Evolutionary conservation across 2,113 vertebrate genomes (phyloP).

Genomic region (Miniopterus natalensis): DNA sequence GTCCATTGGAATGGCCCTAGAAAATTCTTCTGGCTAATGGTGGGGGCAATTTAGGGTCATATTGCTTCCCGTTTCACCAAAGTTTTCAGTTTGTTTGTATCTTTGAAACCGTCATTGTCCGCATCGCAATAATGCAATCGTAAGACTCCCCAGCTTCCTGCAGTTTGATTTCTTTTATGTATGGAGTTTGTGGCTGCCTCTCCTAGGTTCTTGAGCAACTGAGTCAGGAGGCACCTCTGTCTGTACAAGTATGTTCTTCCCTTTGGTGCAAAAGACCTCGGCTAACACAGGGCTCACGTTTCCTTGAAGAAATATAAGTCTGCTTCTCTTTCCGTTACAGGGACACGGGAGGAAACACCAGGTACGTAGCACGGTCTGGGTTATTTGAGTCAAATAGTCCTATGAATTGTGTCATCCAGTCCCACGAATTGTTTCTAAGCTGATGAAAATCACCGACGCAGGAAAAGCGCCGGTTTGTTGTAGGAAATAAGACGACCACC

Average conservation of each 20-base stretch:
- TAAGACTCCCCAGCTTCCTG: background rate
- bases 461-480: background rate
- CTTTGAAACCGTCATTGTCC: background rate
- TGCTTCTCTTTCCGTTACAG: background rate
- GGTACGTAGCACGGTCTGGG: fast-evolving
- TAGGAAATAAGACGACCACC: background rate
- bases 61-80: background rate
- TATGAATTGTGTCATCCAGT: background rate
- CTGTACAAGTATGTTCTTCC: background rate
- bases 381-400: too few species aligned
- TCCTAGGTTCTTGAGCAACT: background rate
- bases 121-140: background rate
- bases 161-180: background rate
- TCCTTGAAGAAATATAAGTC: background rate
- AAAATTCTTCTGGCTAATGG: background rate
- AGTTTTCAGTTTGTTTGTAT: background rate
- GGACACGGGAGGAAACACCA: background rate
- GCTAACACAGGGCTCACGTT: background rate
- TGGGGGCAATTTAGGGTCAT: too few species aligned
- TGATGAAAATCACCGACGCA: background rate
- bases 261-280: background rate
- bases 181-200: background rate
- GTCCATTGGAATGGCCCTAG: background rate
- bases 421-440: background rate
- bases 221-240: background rate